A percentile compares a stretch with the other conserved stretches of the same genome.
Evolutionary conservation across 1,140 invertebrate species (phyloP).

Genomic region (Venturia canescens): DNA sequence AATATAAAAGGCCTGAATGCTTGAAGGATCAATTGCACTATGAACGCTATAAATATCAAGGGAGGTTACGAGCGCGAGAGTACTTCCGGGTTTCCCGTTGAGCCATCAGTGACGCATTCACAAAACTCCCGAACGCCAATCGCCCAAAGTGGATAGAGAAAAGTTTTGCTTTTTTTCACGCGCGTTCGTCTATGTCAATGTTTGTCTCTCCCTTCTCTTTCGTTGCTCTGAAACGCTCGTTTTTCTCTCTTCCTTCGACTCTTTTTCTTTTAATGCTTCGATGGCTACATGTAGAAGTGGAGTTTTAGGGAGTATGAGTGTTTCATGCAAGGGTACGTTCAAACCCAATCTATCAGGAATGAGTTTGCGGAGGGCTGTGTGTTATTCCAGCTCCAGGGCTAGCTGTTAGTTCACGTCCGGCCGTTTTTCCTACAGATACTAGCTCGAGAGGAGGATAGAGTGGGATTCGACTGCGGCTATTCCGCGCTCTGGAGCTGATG

Average conservation of each 20-base stretch:
- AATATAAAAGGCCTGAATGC: neutral
- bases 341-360: conserved; percentile 41
- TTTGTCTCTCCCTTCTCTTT: neutral
- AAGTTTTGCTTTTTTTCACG: conserved; percentile 8
- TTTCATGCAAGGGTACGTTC: conserved; percentile 39
- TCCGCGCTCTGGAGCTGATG: conserved; percentile 29
- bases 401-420: conserved; percentile 30
- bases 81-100: conserved; percentile 37
- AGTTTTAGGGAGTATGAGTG: conserved; percentile 9
- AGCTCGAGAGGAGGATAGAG: neutral
- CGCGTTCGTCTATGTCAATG: conserved; percentile 7
- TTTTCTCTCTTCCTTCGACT: neutral
- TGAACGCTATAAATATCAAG: conserved; percentile 26
- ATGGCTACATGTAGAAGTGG: neutral
- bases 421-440: conserved; percentile 5
- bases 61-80: conserved; percentile 9
- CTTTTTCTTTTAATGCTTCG: neutral
- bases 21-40: conserved; percentile 30
- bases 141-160: conserved; percentile 26
- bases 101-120: conserved; percentile 42
- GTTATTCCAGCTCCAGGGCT: neutral
- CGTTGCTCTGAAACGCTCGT: neutral
- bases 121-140: conserved; percentile 16
- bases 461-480: neutral
- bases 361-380: conserved; percentile 31